Base-by-base conservation (phyloP, 1,140 invertebrate species). In the Drosophila ananassae region DNA sequence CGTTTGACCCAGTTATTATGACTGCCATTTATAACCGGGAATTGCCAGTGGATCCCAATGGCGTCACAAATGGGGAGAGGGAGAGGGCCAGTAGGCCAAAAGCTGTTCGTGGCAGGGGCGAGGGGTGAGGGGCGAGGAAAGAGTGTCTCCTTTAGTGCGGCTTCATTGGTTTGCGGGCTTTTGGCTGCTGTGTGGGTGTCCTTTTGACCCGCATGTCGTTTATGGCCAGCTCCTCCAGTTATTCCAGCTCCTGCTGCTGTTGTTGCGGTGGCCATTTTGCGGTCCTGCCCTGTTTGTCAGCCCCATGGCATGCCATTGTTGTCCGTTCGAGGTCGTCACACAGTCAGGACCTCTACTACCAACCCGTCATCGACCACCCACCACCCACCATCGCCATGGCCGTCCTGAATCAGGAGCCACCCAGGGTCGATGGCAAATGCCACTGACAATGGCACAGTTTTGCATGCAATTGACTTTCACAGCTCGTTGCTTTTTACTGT, bases 401-500 rank as follows among this genome's bases (percentile, higher is more conserved):
- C 72, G 54, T 50, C 46, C 66, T 52, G 54, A 60, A 57, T 51
- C 54, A 39, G 55, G 28, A 46, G 13, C 64, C 54, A 52, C 52
- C 48, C 64, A 68, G 32, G 66, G 50, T 69, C 63, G 63, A 81
- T 67, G 73, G 39, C 39, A 67, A 76, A 60, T 59, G 67, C 63
- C 54, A 73, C 78, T 73, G 78, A 87, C 83, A 87, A 87, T 89
- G 83, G 83, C 79, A 87, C 83, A 89, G 79, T 83, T 87, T 87
- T 87, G 83, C 83, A 89, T 89, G 83, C 83, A 89, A 89, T 89
- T 89, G 83, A 89, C 84, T 89, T 87, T 79, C 79, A 89, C 83
- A 89, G 83, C 83, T 89, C 83, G 83, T 89, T 89, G 83, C 79
- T 77, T 83, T 89, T 87, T 76, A 87, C 79, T 79, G 83, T 73